Conservation (phyloP, 1,140 invertebrate genomes). For the Akabosia matsudoensis region DNA sequence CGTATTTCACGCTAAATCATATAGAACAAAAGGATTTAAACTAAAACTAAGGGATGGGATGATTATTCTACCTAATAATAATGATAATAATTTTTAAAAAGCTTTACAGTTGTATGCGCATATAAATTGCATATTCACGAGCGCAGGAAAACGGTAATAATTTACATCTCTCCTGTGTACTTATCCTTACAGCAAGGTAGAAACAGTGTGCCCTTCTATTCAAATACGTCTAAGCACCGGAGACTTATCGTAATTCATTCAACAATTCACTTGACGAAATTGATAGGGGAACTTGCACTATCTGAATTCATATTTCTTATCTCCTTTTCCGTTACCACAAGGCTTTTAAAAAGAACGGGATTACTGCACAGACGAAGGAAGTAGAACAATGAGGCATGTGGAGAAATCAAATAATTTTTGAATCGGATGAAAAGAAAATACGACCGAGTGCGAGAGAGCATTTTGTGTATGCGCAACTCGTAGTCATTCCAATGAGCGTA, state of each 20-base stretch:
- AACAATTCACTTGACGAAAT: not conserved
- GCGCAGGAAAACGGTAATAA: too few relatives aligned
- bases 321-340: not conserved
- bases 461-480: not conserved
- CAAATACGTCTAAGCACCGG: too few relatives aligned
- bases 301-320: not conserved
- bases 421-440: not conserved
- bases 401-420: constrained; percentile 10
- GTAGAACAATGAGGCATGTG: constrained; percentile 10
- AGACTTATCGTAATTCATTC: not conserved
- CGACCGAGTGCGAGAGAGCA: not conserved
- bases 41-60: not conserved
- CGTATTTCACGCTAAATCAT: constrained; percentile 13
- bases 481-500: not conserved
- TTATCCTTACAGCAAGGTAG: too few relatives aligned
- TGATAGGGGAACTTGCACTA: not conserved
- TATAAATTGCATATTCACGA: too few relatives aligned
- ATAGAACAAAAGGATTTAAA: not conserved
- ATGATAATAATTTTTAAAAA: not conserved
- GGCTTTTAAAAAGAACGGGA: not conserved
- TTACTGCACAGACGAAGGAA: constrained; percentile 2
- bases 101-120: too few relatives aligned
- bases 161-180: too few relatives aligned
- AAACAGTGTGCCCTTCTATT: too few relatives aligned
- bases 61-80: not conserved